Conservation (phyloP, 37 sponge, comb jelly and placozoan genomes). For the Cladorhizidae sp. region DNA sequence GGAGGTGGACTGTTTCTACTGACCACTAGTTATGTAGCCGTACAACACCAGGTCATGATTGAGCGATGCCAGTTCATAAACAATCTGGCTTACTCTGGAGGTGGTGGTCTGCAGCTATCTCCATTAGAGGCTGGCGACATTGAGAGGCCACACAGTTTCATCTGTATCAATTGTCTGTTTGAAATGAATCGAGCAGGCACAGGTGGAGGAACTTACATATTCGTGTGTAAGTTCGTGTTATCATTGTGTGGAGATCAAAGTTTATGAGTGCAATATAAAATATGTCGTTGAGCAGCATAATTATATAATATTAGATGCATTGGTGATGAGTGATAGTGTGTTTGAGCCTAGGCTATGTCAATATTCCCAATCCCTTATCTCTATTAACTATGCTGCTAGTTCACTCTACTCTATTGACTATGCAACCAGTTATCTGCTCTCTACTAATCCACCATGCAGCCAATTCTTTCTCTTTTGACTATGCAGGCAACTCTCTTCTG, state of each 20-base stretch:
- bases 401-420: too few relatives aligned
- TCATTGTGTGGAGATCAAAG: neutral
- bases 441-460: too few relatives aligned
- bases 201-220: constrained; percentile 39
- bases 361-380: too few relatives aligned
- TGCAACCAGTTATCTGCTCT: too few relatives aligned
- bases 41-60: constrained; percentile 9
- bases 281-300: too few relatives aligned
- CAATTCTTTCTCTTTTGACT: too few relatives aligned
- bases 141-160: constrained; percentile 4
- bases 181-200: constrained; percentile 5
- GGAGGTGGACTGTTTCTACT: constrained; percentile 65
- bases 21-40: neutral
- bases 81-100: constrained; percentile 37
- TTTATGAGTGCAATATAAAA: too few relatives aligned
- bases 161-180: constrained; percentile 27
- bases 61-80: constrained; percentile 12
- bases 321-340: too few relatives aligned
- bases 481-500: too few relatives aligned
- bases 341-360: too few relatives aligned
- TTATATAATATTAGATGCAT: too few relatives aligned
- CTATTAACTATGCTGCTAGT: too few relatives aligned
- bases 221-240: neutral
- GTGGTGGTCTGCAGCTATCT: constrained; percentile 48
- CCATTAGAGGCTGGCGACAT: neutral